These are phyloP conservation scores for Diplodus puntazzo DNA, from an alignment of 2,797 vertebrate species.

Conservation along the genomic window DNA sequence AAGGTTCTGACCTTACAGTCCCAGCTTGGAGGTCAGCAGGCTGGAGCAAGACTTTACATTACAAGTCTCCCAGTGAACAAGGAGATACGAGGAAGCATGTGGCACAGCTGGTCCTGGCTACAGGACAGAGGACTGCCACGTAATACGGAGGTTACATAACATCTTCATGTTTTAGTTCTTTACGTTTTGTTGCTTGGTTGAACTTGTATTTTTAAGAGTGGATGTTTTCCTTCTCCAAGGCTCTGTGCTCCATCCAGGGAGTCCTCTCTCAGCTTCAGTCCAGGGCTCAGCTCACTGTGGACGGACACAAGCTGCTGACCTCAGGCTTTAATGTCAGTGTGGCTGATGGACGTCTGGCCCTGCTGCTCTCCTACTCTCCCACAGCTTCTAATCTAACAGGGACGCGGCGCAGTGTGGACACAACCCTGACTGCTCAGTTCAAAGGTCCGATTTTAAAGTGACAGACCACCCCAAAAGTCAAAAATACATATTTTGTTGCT, in stretches of 20 bases:
- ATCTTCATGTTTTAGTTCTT: background rate
- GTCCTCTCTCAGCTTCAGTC: constrained; percentile 69
- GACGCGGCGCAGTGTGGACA: constrained; percentile 60
- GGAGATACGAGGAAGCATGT: constrained; percentile 77
- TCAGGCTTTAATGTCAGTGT: constrained; percentile 76
- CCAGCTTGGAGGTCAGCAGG: constrained; percentile 72
- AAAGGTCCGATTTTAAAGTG: constrained; percentile 71
- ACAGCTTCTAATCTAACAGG: constrained; percentile 59
- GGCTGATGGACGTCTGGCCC: constrained; percentile 63
- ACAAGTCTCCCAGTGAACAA: constrained; percentile 64
- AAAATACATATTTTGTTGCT: too few relatives aligned
- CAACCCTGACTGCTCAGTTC: constrained; percentile 73
- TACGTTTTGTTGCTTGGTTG: background rate
- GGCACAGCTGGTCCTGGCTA: constrained; percentile 82
- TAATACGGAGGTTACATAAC: constrained; percentile 74
- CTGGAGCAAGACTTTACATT: constrained; percentile 67
- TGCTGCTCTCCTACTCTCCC: constrained; percentile 77
- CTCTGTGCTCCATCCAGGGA: constrained; percentile 69
- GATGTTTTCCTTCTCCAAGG: constrained; percentile 66
- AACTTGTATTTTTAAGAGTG: background rate
- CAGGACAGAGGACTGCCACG: constrained; percentile 78
- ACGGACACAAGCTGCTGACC: constrained; percentile 74
- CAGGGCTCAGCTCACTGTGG: constrained; percentile 65
- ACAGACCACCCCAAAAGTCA: too few relatives aligned
- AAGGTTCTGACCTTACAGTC: constrained; percentile 72